A percentile compares a stretch with the other conserved stretches of the same genome.
phyloP scores from a whole-genome alignment of 2,113 vertebrate genomes.

The Pelecanoides urinatrix region DNA sequence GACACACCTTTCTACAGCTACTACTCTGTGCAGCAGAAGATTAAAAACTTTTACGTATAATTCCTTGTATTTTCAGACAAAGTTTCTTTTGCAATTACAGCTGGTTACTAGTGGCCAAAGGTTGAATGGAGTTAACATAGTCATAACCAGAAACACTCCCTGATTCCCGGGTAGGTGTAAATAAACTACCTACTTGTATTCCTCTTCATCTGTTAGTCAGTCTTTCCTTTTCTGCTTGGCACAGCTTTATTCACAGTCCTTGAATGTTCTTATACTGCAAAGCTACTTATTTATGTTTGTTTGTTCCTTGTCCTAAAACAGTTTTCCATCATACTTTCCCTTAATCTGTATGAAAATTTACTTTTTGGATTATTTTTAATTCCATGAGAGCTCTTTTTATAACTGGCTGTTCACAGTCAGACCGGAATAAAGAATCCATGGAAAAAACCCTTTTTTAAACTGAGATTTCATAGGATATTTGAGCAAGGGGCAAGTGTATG shows the following conservation, averaged over 20 bases:
- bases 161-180: background rate
- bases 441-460: background rate
- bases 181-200: background rate
- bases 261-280: background rate
- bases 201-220: background rate
- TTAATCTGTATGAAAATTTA: background rate
- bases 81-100: constrained; percentile 7
- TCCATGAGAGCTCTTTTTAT: background rate
- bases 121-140: background rate
- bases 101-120: background rate
- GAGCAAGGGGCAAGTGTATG: background rate
- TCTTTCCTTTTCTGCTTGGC: background rate
- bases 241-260: background rate
- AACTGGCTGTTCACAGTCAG: background rate
- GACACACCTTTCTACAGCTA: background rate
- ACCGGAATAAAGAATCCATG: background rate
- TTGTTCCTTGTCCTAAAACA: background rate
- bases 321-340: background rate
- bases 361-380: background rate
- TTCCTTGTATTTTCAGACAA: background rate
- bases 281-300: background rate
- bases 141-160: background rate
- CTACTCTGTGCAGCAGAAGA: background rate
- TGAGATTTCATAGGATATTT: background rate
- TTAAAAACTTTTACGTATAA: background rate